Base-by-base conservation (phyloP, 2,888 invertebrate genomes). In the Hypsopygia costalis region DNA sequence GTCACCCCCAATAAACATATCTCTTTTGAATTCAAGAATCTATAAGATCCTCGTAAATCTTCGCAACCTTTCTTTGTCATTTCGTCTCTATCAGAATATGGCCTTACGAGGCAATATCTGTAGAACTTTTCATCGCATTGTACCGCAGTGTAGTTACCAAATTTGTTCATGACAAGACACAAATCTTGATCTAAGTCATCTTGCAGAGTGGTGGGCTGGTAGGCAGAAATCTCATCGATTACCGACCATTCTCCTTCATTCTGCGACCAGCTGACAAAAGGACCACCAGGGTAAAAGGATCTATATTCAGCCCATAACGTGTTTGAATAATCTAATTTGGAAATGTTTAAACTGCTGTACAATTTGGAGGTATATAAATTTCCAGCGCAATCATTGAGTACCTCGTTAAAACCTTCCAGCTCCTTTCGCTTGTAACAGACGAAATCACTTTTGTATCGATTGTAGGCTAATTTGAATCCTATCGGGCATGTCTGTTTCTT, bases 261-360 rank as follows among this genome's bases (percentile, higher is more conserved):
- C 1, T 9, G 27, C 1, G 83, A 78, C 71, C 74, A 76, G 44
- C 87, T 85, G 2, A 86, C 59, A 46, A 81, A 87, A 1, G 81
- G 78, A 1, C 89, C 89, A 1, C 86, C 83, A 3, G 78, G 71
- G 44, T 89, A 87, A 11, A 74, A 39, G 1, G 80, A 67, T 44
- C 69, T 82, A 52, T 79, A 88, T 38, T 89, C 87, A 0, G 81
- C 75, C 89, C 89, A 89, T 52, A 88, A 49, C n/a, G 57, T 52
- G 12, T 64, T 43, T 10, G 33, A 33, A 9, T 33, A 27, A 31
- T 71, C 63, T 7, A 66, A 45, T 43, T 64, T 67, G 0, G 63
- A 58, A 10, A 81, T 52, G 40, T 71, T 66, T n/a, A 81, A 54
- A 30, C 56, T 72, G 28, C 62, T 49, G 32, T 74, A 78, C 28